Evolutionary conservation across 2,888 invertebrate species (phyloP).

Genomic region (Apamea crenata): DNA sequence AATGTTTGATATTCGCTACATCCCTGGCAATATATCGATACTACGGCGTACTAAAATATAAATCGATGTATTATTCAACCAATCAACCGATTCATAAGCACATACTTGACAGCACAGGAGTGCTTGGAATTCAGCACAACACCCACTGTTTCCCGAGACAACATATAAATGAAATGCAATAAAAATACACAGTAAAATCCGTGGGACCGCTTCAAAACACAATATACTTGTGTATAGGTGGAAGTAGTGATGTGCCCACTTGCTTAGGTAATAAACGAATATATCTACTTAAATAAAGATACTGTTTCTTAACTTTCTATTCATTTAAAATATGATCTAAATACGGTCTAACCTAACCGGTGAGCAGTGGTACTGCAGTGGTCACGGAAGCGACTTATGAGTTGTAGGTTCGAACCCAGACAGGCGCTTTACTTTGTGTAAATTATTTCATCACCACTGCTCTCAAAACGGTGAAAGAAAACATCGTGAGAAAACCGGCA

Average conservation of each 20-base stretch:
- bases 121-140: constrained; percentile 61
- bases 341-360: not conserved
- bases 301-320: not conserved
- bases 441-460: no score
- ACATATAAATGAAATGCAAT: constrained; percentile 69
- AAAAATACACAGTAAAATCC: constrained; percentile 73
- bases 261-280: not conserved
- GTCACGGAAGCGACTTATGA: no score
- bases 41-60: constrained; percentile 52
- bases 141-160: constrained; percentile 61
- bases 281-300: not conserved
- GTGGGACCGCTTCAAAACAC: constrained; percentile 45
- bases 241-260: constrained; percentile 51
- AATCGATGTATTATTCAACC: constrained; percentile 65
- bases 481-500: no score
- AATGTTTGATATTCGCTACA: constrained; percentile 58
- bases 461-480: no score
- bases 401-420: no score
- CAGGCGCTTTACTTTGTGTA: no score
- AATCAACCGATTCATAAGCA: constrained; percentile 63
- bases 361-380: no score
- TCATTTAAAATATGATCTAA: not conserved
- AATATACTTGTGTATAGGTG: constrained; percentile 35
- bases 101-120: constrained; percentile 53
- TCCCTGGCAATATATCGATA: constrained; percentile 31